These are phyloP conservation scores for Lymantria monacha DNA, from an alignment of 2,888 invertebrate genomes.

Conservation along the genomic window DNA sequence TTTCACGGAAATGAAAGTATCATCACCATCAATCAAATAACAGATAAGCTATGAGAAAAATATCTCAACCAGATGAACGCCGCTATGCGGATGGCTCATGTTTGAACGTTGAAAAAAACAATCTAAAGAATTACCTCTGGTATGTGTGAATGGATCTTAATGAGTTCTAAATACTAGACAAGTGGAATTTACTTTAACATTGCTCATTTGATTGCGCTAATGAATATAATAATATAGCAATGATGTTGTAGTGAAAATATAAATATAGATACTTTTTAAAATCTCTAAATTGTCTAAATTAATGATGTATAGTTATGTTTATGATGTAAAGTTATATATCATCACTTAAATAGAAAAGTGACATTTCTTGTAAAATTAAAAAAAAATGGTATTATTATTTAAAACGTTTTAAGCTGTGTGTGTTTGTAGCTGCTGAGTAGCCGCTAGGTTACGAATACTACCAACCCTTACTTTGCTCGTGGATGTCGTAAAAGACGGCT, in stretches of 20 bases:
- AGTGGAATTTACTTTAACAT: constrained; percentile 39
- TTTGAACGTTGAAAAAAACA: constrained; percentile 17
- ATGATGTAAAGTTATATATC: too few species aligned
- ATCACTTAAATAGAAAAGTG: too few species aligned
- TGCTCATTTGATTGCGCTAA: constrained; percentile 28
- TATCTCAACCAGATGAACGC: constrained; percentile 9
- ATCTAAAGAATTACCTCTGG: constrained; percentile 26
- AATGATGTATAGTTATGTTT: too few species aligned
- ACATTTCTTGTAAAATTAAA: too few species aligned
- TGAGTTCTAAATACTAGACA: constrained; percentile 45
- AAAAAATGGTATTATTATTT: too few species aligned
- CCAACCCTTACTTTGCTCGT: too few species aligned
- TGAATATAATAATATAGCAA: constrained; percentile 20
- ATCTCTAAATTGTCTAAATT: not conserved
- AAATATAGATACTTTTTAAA: not conserved
- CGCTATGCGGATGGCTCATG: constrained; percentile 26
- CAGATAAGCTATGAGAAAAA: constrained; percentile 28
- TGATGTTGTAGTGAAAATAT: not conserved
- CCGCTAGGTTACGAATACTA: too few species aligned
- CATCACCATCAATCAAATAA: constrained; percentile 16
- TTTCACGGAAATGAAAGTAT: constrained; percentile 12
- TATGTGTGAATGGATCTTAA: constrained; percentile 49
- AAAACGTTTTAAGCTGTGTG: too few species aligned
- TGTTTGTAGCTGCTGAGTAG: too few species aligned
- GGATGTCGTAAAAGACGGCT: too few species aligned